Conservation (phyloP, 2,113 vertebrate species). For the Spea bombifrons region DNA sequence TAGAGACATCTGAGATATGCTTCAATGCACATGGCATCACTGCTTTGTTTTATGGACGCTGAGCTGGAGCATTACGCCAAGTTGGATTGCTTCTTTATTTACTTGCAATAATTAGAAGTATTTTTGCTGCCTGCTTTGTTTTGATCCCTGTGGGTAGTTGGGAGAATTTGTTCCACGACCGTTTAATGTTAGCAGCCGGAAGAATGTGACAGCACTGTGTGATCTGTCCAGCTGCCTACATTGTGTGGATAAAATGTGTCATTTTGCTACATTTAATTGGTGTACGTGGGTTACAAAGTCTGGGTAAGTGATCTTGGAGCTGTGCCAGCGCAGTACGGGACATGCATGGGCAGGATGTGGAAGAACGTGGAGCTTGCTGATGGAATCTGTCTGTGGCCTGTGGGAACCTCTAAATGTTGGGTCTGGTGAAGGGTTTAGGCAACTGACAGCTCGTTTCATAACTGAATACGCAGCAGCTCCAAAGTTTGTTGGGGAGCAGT, state of each 20-base stretch:
- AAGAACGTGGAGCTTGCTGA: too few relatives aligned
- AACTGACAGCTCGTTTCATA: too few relatives aligned
- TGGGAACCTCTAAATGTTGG: too few relatives aligned
- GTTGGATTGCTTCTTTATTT: constrained; percentile 22
- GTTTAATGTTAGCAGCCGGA: constrained; percentile 24
- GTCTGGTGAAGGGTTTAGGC: too few relatives aligned
- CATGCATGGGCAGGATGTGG: constrained; percentile 3
- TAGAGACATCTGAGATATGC: too few relatives aligned
- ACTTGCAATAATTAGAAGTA: constrained; percentile 29
- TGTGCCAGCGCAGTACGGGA: not conserved
- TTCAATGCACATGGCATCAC: too few relatives aligned
- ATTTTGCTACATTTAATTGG: constrained; percentile 18
- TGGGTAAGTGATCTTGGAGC: constrained; percentile 3
- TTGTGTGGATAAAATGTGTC: constrained; percentile 35
- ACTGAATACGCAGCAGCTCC: too few relatives aligned
- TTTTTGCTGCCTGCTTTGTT: constrained; percentile 12
- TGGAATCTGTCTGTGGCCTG: too few relatives aligned
- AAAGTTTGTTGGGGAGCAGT: too few relatives aligned
- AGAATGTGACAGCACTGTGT: constrained; percentile 36
- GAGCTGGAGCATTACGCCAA: constrained; percentile 1
- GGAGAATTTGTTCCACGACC: constrained; percentile 15
- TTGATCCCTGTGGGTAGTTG: constrained; percentile 35
- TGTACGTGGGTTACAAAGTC: constrained; percentile 32
- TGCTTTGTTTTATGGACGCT: not conserved
- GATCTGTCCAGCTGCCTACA: constrained; percentile 33